phyloP scores from a whole-genome alignment of 1,140 invertebrate species.

The Lasaia peninsularis region DNA sequence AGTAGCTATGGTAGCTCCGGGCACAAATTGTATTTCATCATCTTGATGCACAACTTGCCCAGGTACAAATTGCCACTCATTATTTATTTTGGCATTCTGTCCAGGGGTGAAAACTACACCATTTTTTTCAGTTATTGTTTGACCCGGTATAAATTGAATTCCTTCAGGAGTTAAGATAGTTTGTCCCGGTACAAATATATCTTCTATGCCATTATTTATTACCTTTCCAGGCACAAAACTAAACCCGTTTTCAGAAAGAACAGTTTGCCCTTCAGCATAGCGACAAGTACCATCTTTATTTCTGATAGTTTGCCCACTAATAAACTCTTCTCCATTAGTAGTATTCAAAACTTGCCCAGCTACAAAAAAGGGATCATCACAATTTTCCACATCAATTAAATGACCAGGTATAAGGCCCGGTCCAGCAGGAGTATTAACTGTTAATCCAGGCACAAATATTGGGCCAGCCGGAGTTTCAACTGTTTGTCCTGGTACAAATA shows the following conservation, averaged over 20 bases:
- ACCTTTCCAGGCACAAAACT: constrained; percentile 84
- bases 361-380: constrained; percentile 80
- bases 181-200: constrained; percentile 83
- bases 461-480: constrained; percentile 82
- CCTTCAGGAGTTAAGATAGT: constrained; percentile 80
- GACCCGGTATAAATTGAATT: constrained; percentile 80
- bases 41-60: constrained; percentile 78
- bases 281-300: constrained; percentile 78
- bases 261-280: constrained; percentile 83
- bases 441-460: constrained; percentile 85
- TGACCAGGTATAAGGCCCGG: constrained; percentile 84
- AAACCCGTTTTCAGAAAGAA: constrained; percentile 80
- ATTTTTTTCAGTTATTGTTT: constrained; percentile 77
- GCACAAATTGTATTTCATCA: constrained; percentile 78
- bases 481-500: constrained; percentile 86
- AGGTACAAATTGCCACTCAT: constrained; percentile 81
- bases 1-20: constrained; percentile 82
- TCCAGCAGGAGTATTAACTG: constrained; percentile 82
- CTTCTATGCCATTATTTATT: constrained; percentile 63
- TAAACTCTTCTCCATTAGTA: constrained; percentile 80
- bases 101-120: constrained; percentile 82
- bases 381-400: constrained; percentile 79
- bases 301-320: constrained; percentile 82
- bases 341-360: constrained; percentile 82
- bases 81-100: constrained; percentile 78